Evolutionary conservation across 2,888 invertebrate species (phyloP).

Genomic region (Venusia cambrica): DNA sequence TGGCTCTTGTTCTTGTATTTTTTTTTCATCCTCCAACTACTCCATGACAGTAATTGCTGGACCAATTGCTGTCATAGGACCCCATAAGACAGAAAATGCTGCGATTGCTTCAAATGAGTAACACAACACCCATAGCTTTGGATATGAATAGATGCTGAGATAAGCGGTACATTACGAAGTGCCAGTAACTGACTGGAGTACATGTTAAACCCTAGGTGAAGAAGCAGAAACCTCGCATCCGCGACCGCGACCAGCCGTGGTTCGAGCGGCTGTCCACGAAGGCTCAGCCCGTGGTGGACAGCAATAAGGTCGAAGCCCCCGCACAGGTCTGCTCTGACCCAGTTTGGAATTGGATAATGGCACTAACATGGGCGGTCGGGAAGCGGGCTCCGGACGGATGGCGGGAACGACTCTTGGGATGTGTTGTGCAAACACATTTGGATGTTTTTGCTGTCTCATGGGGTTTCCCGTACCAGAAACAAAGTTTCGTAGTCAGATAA

Average conservation of each 20-base stretch:
- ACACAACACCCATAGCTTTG: too few species aligned
- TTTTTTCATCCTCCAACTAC: neutral
- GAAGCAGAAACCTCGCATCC: conserved; percentile 52
- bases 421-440: conserved; percentile 13
- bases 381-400: neutral
- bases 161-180: too few species aligned
- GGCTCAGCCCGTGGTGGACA: conserved; percentile 36
- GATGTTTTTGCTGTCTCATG: too few species aligned
- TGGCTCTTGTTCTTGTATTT: neutral
- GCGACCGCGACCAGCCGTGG: conserved; percentile 63
- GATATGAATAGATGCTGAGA: too few species aligned
- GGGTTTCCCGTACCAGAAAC: too few species aligned
- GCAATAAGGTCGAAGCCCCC: conserved; percentile 52
- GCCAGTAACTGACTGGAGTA: too few species aligned
- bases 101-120: too few species aligned
- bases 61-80: too few species aligned
- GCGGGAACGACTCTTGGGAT: conserved; percentile 1
- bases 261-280: conserved; percentile 69
- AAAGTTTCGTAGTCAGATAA: too few species aligned
- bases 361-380: conserved; percentile 32
- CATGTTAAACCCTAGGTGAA: conserved; percentile 47
- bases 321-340: conserved; percentile 56
- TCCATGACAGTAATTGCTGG: too few species aligned
- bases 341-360: conserved; percentile 24
- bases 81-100: too few species aligned